Percentiles rank a stretch among this genome's conserved stretches.
These are phyloP conservation scores for Penelope pileata DNA, from an alignment of 2,113 vertebrate genomes.

Conservation along the genomic window DNA sequence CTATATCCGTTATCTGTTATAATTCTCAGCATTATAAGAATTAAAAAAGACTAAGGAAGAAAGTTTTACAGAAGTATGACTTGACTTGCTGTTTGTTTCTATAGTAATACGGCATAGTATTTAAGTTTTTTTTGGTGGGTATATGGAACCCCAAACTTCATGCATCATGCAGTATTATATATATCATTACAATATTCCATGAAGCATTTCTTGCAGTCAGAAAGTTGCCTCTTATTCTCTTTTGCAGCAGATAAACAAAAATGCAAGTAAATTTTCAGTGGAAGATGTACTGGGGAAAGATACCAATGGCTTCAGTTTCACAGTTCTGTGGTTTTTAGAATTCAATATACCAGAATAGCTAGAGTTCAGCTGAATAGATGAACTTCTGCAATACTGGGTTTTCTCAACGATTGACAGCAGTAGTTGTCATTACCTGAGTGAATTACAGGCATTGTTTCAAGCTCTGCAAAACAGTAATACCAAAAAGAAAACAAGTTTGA, in stretches of 20 bases:
- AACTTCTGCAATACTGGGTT: not conserved
- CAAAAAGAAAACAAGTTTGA: conserved; percentile 22
- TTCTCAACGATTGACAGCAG: not conserved
- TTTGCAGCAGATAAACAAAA: not conserved
- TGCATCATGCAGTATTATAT: not conserved
- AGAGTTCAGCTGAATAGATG: not conserved
- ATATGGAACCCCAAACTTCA: not conserved
- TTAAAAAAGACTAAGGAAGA: not conserved
- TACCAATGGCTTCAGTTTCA: not conserved
- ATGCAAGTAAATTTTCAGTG: not conserved
- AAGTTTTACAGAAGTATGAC: not conserved
- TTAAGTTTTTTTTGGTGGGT: not conserved
- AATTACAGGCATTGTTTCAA: not conserved
- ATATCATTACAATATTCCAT: not conserved
- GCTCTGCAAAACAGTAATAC: not conserved
- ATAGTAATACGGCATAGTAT: not conserved
- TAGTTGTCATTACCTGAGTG: not conserved
- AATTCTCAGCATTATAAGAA: not conserved
- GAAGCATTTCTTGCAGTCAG: not conserved
- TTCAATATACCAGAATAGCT: not conserved
- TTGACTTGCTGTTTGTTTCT: not conserved
- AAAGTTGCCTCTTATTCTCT: not conserved
- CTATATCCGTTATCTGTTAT: not conserved
- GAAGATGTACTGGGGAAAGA: not conserved
- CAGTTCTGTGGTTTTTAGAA: not conserved